Evolutionary conservation across 2,797 vertebrate genomes (phyloP), one percentile per base, ranked within the genome.

Genomic region (Oreonectes daqikongensis): DNA sequence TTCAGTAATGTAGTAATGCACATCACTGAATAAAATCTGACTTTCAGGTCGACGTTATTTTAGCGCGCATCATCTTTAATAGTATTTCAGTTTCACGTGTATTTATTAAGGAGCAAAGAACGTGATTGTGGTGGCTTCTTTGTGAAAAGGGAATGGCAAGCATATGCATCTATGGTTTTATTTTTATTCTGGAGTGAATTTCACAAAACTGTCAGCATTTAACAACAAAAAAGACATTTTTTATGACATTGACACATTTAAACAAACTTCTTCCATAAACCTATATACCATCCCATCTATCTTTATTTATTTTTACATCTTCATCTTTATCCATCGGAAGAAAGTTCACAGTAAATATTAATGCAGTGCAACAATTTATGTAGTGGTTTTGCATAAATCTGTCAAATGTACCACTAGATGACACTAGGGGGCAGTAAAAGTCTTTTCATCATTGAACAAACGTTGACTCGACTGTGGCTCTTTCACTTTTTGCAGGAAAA

Each of bases 381-480:
- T 35, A 35, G 10, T 10, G 1, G 8, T 2, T 7, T 35, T 10
- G 30, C 30, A 5, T 32, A 17, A 4, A 15, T 46, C 1, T 48
- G 44, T 48, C 1, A n/a, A n/a, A 1, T 42, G 40, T 42, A 14
- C 40, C 40, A 42, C 8, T 3, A 42, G 12, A 3, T 14, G 4
- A 42, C 75, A 63, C 66, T 42, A 77, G 66, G 44, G 66, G 75
- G 26, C 75, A 77, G 44, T 52, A 77, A 52, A 61, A 69, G 18
- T 12, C 17, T 69, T 60, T 52, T 44, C 2, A 11, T 26, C 11
- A 30, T 35, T 38, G 24, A 67, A 30, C 32, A 53, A 65, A 74
- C 17, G 15, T 42, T 75, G 38, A 20, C 40, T 28, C 2, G 1
- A 15, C 12, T n/a, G 46, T n/a, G n/a, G n/a, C n/a, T n/a, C n/a